Evolutionary conservation across 2,113 vertebrate genomes (phyloP).

Genomic region (Pteropus alecto): DNA sequence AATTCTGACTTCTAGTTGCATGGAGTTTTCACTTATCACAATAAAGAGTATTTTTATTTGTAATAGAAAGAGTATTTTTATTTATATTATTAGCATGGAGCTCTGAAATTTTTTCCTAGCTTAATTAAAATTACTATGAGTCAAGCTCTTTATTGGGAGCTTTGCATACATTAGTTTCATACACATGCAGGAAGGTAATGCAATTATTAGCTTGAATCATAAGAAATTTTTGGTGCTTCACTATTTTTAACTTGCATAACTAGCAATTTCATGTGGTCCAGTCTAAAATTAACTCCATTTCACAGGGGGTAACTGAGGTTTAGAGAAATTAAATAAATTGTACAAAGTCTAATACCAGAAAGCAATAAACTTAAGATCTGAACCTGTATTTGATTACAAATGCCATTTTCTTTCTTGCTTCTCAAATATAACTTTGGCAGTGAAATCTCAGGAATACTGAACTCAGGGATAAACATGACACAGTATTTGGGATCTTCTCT

Average conservation of each 20-base stretch:
- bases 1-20: background rate
- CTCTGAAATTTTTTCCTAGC: background rate
- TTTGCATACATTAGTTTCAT: background rate
- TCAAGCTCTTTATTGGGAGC: background rate
- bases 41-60: background rate
- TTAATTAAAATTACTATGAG: constrained; percentile 1
- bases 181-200: background rate
- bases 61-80: background rate
- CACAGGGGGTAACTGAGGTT: background rate
- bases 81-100: background rate
- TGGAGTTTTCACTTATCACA: background rate
- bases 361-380: background rate
- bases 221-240: background rate
- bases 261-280: background rate
- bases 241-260: background rate
- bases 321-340: background rate
- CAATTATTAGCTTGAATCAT: background rate
- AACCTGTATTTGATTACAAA: background rate
- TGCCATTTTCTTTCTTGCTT: background rate
- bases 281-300: background rate
- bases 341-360: background rate
- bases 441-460: background rate
- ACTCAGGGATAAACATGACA: background rate
- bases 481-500: background rate
- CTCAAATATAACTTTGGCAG: background rate